Conservation (phyloP, 2,888 invertebrate genomes). For the Gerosis bhagava region DNA sequence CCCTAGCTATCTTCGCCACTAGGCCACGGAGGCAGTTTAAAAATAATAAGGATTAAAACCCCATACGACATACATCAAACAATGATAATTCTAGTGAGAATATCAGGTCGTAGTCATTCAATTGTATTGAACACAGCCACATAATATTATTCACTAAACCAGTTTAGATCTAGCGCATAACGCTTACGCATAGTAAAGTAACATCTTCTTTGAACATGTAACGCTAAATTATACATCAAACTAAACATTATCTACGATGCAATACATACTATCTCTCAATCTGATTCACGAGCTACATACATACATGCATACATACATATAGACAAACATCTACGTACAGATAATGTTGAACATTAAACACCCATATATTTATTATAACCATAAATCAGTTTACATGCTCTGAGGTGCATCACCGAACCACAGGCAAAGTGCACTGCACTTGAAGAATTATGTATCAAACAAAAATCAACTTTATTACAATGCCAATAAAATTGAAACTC, state of each 20-base stretch:
- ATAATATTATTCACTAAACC: no score
- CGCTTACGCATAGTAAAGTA: no score
- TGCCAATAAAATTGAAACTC: conserved; percentile 22
- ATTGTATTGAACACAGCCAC: no score
- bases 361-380: conserved; percentile 76
- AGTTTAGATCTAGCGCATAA: no score
- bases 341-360: conserved; percentile 76
- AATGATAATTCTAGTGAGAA: no score
- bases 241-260: conserved; percentile 5
- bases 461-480: conserved; percentile 34
- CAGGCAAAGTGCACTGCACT: conserved; percentile 73
- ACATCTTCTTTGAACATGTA: no score
- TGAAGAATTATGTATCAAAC: conserved; percentile 37
- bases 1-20: no score
- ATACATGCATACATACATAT: conserved; percentile 15
- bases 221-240: conserved; percentile 2
- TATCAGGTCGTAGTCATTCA: no score
- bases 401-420: conserved; percentile 67
- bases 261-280: conserved; percentile 15
- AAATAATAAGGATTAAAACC: no score
- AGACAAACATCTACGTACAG: conserved; percentile 40
- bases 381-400: conserved; percentile 74
- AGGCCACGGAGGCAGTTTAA: no score
- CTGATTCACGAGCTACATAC: conserved; percentile 20
- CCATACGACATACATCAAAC: no score